A percentile compares a stretch with the other conserved stretches of the same genome.
Conservation (phyloP, 2,888 invertebrate genomes). For the Eupithecia pulchellata region DNA sequence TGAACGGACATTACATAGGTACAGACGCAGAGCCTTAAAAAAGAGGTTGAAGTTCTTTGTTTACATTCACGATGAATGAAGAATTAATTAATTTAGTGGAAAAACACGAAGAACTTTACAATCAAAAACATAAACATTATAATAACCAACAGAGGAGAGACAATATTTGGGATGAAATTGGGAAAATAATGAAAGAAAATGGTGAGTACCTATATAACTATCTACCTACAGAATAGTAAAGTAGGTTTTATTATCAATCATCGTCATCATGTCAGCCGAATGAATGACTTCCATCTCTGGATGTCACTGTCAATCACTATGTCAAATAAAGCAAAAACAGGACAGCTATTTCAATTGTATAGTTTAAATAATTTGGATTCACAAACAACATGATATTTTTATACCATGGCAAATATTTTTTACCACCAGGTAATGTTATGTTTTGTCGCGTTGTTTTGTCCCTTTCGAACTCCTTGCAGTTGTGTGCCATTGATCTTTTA, state of each 20-base stretch:
- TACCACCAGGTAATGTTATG: background rate
- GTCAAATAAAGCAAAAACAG: too few relatives aligned
- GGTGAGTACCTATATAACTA: background rate
- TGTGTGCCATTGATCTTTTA: too few relatives aligned
- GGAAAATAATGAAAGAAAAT: background rate
- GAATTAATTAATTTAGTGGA: background rate
- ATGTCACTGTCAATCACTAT: conserved; percentile 1
- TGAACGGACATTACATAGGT: background rate
- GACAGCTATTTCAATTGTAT: too few relatives aligned
- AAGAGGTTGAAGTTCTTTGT: conserved; percentile 4
- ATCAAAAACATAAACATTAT: background rate
- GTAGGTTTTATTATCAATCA: too few relatives aligned
- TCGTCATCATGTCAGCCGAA: background rate
- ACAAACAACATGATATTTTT: background rate
- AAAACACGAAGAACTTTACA: conserved; percentile 1
- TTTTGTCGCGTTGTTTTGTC: background rate
- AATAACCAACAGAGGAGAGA: conserved; percentile 3
- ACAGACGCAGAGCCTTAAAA: background rate
- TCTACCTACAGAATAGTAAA: too few relatives aligned
- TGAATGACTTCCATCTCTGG: background rate
- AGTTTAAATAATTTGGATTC: too few relatives aligned
- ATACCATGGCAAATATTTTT: background rate
- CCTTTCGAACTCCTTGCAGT: background rate
- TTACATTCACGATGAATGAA: background rate
- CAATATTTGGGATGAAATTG: background rate